These are phyloP conservation scores for Rhamnusium bicolor DNA, from an alignment of 2,888 invertebrate species.

Conservation along the genomic window DNA sequence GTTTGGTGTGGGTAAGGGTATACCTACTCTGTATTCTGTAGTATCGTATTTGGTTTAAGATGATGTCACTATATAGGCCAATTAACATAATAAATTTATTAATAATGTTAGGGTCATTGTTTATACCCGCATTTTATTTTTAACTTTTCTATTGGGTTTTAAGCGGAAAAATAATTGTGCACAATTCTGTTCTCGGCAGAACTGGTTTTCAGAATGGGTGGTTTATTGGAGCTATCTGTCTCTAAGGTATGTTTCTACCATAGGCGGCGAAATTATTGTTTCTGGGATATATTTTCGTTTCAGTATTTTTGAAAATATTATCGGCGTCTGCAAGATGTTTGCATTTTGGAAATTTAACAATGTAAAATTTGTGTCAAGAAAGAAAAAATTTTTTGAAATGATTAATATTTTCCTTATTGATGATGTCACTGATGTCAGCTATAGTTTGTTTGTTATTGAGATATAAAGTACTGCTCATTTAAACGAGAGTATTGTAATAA, in stretches of 20 bases:
- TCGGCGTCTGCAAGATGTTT: too few species aligned
- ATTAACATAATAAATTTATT: slow-evolving; percentile 16
- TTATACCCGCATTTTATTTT: not conserved
- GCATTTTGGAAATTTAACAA: too few species aligned
- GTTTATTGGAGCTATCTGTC: slow-evolving; percentile 1
- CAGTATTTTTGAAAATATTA: too few species aligned
- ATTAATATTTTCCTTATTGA: too few species aligned
- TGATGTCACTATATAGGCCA: slow-evolving; percentile 29
- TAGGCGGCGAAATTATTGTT: too few species aligned
- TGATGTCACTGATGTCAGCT: too few species aligned
- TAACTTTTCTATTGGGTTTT: not conserved
- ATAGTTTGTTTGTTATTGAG: too few species aligned
- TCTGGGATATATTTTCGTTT: too few species aligned
- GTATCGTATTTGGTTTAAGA: slow-evolving; percentile 4
- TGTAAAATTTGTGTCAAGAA: too few species aligned
- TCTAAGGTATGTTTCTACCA: not conserved
- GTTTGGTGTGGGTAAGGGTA: slow-evolving; percentile 35
- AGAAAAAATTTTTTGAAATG: too few species aligned
- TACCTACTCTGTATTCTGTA: slow-evolving; percentile 6
- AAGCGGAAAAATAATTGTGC: not conserved
- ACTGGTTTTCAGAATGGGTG: slow-evolving; percentile 5
- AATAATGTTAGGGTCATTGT: not conserved
- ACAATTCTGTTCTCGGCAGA: not conserved
- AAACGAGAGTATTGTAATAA: too few species aligned
- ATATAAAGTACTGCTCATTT: too few species aligned